phyloP scores from a whole-genome alignment of 2,113 vertebrate genomes.

The Andinoacara biseriatus region DNA sequence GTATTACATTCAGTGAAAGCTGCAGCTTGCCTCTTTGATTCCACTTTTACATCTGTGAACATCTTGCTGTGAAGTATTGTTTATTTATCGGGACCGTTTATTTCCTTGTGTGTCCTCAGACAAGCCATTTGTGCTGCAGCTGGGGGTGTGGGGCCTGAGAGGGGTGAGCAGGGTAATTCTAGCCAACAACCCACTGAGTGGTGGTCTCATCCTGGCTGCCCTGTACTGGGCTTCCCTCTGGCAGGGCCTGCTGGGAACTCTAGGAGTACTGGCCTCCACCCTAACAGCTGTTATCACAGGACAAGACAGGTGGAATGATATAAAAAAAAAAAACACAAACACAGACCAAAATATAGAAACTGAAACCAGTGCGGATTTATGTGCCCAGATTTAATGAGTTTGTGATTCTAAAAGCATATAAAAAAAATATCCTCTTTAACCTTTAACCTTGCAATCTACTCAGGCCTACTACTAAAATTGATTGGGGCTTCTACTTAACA shows the following conservation, averaged over 20 bases:
- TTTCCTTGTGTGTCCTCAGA: slow-evolving; percentile 58
- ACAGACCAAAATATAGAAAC: neutral
- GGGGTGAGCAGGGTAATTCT: slow-evolving; percentile 77
- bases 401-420: neutral
- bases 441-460: neutral
- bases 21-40: neutral
- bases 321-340: neutral
- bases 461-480: neutral
- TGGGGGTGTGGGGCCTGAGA: slow-evolving; percentile 75
- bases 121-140: slow-evolving; percentile 69
- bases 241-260: slow-evolving; percentile 74
- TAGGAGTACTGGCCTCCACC: slow-evolving; percentile 77
- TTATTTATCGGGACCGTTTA: neutral
- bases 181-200: slow-evolving; percentile 81
- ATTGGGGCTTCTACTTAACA: neutral
- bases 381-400: neutral
- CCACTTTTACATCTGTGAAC: neutral
- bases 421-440: neutral
- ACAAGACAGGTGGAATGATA: slow-evolving; percentile 69
- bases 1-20: neutral
- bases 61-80: neutral
- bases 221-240: slow-evolving; percentile 78
- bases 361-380: neutral
- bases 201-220: slow-evolving; percentile 74
- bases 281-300: slow-evolving; percentile 75